Evolutionary conservation across 1,140 invertebrate genomes (phyloP), one percentile per base, ranked within the genome.

Genomic region (Magallana angulata): DNA sequence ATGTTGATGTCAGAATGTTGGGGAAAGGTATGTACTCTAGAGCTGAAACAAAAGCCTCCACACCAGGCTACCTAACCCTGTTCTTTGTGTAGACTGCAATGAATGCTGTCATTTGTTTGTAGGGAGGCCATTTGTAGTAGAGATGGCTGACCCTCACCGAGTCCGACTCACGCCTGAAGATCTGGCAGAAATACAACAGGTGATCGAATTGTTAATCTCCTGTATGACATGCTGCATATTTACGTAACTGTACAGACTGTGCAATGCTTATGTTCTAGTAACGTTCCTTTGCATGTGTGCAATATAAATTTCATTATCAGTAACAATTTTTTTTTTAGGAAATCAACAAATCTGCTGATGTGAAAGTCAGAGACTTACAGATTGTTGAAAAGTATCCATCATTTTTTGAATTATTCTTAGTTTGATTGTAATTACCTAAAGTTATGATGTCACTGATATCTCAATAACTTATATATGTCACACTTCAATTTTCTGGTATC

Each of bases 71-170:
- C 5, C 36, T 48, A 48, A 48, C 36, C 36, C 36, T 48, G 36
- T 48, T 48, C 36, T 48, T 5, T 48, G 36, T 48, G 5, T 48
- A 48, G 1, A 2, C 36, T 48, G 36, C 36, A 48, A 48, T 48
- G 36, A 48, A 48, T 4, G 36, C 36, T 48, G 36, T 48, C 2
- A 64, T 80, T 14, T 48, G 14, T 18, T 90, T 87, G 68, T 71
- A 92, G 93, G 93, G 82, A 84, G 93, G 56, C 93, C 93, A 18
- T 94, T 94, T 92, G 91, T 93, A 71, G 87, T 94, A 64, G 93
- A 94, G 83, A 85, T 94, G 30, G 85, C 93, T 30, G 92, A 94
- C 88, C 91, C 93, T 57, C 90, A 90, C 57, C 88, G 88, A 80
- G 87, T 90, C 1, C 87, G 81, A 57, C 91, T 93, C 59, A 86